A percentile compares a stretch with the other conserved stretches of the same genome.
These are phyloP conservation scores for Eurytoma californica DNA, from an alignment of 2,888 invertebrate species.

Conservation along the genomic window DNA sequence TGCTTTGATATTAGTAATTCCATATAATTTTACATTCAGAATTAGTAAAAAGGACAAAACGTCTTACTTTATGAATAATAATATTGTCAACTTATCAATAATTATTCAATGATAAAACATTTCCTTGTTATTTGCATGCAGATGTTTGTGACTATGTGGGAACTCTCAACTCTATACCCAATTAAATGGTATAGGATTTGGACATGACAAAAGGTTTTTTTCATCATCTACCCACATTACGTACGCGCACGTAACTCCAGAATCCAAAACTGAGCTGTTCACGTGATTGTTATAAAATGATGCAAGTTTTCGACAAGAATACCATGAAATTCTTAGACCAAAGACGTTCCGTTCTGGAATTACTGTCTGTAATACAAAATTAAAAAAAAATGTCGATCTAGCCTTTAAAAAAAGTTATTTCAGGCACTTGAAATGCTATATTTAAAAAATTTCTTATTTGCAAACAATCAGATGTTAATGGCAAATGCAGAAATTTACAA, in stretches of 20 bases:
- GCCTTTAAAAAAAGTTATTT: not conserved
- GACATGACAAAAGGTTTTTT: conserved; percentile 12
- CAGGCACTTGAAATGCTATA: conserved; percentile 1
- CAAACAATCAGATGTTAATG: conserved; percentile 16
- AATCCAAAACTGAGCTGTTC: conserved; percentile 47
- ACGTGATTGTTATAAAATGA: conserved; percentile 64
- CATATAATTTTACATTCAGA: no score
- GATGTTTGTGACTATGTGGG: conserved; percentile 9
- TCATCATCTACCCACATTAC: conserved; percentile 38
- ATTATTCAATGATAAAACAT: not conserved
- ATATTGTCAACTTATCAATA: not conserved
- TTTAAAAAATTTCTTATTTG: not conserved
- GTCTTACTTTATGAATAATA: not conserved
- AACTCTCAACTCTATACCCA: conserved; percentile 2
- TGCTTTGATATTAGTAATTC: no score
- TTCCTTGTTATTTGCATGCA: conserved; percentile 29
- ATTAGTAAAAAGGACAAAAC: no score
- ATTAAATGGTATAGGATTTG: conserved; percentile 4
- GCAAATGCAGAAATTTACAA: conserved; percentile 37
- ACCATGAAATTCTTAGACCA: conserved; percentile 67
- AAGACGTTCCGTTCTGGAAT: conserved; percentile 65
- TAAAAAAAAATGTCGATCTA: conserved; percentile 28
- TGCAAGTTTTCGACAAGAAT: conserved; percentile 69
- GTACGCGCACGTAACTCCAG: conserved; percentile 36
- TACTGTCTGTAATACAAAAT: conserved; percentile 64